Evolutionary conservation across 2,797 vertebrate genomes (phyloP).

Genomic region (Phoxinus dragarum): DNA sequence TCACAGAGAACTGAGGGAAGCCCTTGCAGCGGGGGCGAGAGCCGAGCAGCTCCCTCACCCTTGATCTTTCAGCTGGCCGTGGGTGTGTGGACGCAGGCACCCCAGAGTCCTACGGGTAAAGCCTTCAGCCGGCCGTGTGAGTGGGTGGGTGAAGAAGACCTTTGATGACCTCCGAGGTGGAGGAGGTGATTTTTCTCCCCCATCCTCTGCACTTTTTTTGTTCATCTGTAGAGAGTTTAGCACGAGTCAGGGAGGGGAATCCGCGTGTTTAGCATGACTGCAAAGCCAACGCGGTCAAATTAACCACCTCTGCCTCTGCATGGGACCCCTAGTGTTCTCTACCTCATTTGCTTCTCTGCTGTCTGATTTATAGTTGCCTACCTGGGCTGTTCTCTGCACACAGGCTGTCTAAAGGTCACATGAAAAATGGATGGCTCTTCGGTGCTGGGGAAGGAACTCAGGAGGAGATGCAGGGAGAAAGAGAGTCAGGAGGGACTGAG

Average conservation of each 20-base stretch:
- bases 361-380: slow-evolving; percentile 66
- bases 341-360: slow-evolving; percentile 54
- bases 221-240: slow-evolving; percentile 10
- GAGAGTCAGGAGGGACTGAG: slow-evolving; percentile 14
- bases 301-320: slow-evolving; percentile 34
- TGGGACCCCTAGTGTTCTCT: slow-evolving; percentile 18
- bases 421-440: slow-evolving; percentile 77
- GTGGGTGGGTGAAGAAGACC: slow-evolving; percentile 51
- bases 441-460: slow-evolving; percentile 3
- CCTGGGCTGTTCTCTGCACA: slow-evolving; percentile 72
- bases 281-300: slow-evolving; percentile 18
- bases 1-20: slow-evolving; percentile 64
- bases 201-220: slow-evolving; percentile 9
- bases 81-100: slow-evolving; percentile 73
- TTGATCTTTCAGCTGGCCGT: slow-evolving; percentile 64
- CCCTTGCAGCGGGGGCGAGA: slow-evolving; percentile 72
- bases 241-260: neutral
- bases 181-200: slow-evolving; percentile 41
- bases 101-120: slow-evolving; percentile 67
- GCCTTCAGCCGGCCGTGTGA: slow-evolving; percentile 36
- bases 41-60: slow-evolving; percentile 67
- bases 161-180: slow-evolving; percentile 30
- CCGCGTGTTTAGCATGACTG: slow-evolving; percentile 17
- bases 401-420: slow-evolving; percentile 80
- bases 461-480: slow-evolving; percentile 12